Evolutionary conservation across 2,797 vertebrate genomes (phyloP).

Genomic region (Siniperca undulata): DNA sequence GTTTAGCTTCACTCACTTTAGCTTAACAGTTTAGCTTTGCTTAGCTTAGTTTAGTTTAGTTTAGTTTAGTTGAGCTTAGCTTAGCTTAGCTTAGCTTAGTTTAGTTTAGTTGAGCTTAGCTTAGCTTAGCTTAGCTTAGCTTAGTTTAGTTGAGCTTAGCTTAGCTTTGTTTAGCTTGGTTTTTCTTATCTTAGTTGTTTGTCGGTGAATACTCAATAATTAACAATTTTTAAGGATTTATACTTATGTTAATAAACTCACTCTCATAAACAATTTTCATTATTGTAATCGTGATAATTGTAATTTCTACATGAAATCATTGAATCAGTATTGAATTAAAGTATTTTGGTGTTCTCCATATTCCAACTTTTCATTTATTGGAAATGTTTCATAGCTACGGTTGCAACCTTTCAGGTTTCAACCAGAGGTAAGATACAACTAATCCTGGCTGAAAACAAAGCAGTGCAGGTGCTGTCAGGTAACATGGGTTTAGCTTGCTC

Average conservation of each 20-base stretch:
- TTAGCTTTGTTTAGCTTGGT: not conserved
- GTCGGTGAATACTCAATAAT: not conserved
- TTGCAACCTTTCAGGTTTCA: not conserved
- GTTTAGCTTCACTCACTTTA: not conserved
- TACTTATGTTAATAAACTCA: not conserved
- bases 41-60: not conserved
- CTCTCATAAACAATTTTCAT: not conserved
- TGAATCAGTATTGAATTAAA: not conserved
- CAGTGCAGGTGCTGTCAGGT: conserved; percentile 46
- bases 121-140: not conserved
- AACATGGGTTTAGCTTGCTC: conserved; percentile 54
- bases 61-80: no score
- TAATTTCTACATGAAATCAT: not conserved
- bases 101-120: not conserved
- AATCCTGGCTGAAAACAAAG: conserved; percentile 9
- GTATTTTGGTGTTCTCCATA: not conserved
- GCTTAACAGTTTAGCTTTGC: not conserved
- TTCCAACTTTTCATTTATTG: not conserved
- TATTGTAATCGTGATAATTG: not conserved
- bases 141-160: not conserved
- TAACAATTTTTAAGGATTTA: not conserved
- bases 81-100: not conserved
- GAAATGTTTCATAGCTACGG: not conserved
- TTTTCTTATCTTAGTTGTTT: not conserved
- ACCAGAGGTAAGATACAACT: not conserved